Conservation (phyloP, 2,888 invertebrate genomes). For the Ganaspis brasiliensis region DNA sequence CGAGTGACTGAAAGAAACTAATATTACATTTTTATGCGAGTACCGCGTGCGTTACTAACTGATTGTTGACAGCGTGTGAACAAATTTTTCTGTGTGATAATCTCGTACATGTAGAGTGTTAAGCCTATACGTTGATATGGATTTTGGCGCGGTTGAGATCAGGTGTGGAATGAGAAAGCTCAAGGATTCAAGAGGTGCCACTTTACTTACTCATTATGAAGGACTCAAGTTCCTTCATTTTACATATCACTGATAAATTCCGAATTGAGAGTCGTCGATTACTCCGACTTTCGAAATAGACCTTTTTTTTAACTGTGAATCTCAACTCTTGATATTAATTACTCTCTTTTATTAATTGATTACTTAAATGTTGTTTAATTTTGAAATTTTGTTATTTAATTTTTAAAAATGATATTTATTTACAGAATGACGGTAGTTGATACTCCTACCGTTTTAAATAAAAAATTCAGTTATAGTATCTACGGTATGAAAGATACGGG, state of each 20-base stretch:
- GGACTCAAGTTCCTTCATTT: background rate
- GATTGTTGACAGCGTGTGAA: conserved; percentile 78
- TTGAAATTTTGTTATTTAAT: too few relatives aligned
- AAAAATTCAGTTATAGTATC: background rate
- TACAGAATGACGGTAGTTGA: conserved; percentile 64
- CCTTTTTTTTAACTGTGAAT: conserved; percentile 47
- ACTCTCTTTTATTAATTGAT: background rate
- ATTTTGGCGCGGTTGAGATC: conserved; percentile 71
- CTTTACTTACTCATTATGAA: too few relatives aligned
- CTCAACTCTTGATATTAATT: conserved; percentile 5
- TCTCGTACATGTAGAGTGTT: conserved; percentile 78
- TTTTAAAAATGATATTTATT: background rate
- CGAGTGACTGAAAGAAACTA: conserved; percentile 64
- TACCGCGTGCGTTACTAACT: conserved; percentile 74
- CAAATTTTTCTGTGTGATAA: conserved; percentile 78
- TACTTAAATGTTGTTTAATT: too few relatives aligned
- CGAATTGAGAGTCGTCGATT: conserved; percentile 53
- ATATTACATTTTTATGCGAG: conserved; percentile 68
- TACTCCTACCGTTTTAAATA: conserved; percentile 67
- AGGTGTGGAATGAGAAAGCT: conserved; percentile 65
- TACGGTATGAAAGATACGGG: too few relatives aligned
- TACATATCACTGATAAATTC: conserved; percentile 20
- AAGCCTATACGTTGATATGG: conserved; percentile 72
- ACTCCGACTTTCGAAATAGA: conserved; percentile 67
- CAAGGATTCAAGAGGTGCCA: conserved; percentile 63